Base-by-base conservation (phyloP, 2,888 invertebrate species). In the Argyresthia goedartella region DNA sequence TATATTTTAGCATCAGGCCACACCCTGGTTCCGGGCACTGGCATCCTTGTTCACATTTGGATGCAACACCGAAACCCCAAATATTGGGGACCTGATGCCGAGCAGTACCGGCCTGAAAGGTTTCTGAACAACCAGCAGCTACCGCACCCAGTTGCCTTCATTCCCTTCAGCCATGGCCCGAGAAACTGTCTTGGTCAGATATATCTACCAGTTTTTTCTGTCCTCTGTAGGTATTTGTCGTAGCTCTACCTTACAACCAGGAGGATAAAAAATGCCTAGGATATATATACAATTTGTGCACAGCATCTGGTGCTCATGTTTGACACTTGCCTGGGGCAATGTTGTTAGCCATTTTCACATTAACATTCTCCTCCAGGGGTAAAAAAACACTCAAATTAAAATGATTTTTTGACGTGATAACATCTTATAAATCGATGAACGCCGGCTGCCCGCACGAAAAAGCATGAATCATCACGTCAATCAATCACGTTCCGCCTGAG, bases 181-280 rank as follows among this genome's bases (percentile, higher is more conserved):
- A 63, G 72, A 49, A 67, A 64, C 50, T 75, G 75, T 52, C 49
- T 69, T 48, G 73, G 74, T 75, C 48, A 66, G 61, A 0, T 14
- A n/a, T n/a, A n/a, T n/a, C n/a, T n/a, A n/a, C n/a, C n/a, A n/a
- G n/a, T n/a, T n/a, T n/a, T n/a, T n/a, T n/a, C n/a, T n/a, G n/a
- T n/a, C n/a, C n/a, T n/a, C n/a, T n/a, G n/a, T n/a, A n/a, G n/a
- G n/a, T n/a, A n/a, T n/a, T n/a, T n/a, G n/a, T n/a, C n/a, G n/a
- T 13, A 25, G 3, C 11, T 9, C 6, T 8, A 6, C 7, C 45
- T 9, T 10, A 10, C 8, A 42, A 11, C 8, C n/a, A 42, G 13
- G 13, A 10, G n/a, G n/a, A n/a, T n/a, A 10, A 14, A 44, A 44
- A 44, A 11, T 25, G 11, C 36, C 8, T 36, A 8, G 9, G 9